phyloP scores from a whole-genome alignment of 2,888 invertebrate genomes.

The Idaea straminata region DNA sequence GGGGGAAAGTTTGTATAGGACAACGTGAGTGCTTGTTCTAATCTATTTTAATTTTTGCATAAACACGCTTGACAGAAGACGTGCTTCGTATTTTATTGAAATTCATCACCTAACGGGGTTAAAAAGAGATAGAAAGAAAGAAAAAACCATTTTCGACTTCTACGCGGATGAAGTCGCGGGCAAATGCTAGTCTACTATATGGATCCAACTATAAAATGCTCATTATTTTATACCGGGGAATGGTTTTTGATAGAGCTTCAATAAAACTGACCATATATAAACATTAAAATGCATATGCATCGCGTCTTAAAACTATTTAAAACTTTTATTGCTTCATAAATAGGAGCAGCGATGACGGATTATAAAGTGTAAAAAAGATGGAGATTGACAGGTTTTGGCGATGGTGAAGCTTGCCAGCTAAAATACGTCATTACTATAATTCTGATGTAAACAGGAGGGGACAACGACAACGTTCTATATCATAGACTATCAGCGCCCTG shows the following conservation, averaged over 20 bases:
- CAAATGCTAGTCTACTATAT: background rate
- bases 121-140: too few relatives aligned
- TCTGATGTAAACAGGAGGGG: conserved; percentile 12
- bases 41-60: too few relatives aligned
- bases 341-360: background rate
- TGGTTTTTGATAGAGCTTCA: background rate
- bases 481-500: background rate
- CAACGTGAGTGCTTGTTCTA: too few relatives aligned
- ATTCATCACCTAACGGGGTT: too few relatives aligned
- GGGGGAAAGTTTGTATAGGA: too few relatives aligned
- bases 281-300: background rate
- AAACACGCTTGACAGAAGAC: too few relatives aligned
- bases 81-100: too few relatives aligned
- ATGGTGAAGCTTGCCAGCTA: background rate
- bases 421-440: background rate
- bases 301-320: background rate
- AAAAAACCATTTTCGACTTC: too few relatives aligned
- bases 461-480: conserved; percentile 3
- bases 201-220: background rate
- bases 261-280: background rate
- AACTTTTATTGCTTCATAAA: background rate
- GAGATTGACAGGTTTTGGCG: background rate
- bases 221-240: background rate
- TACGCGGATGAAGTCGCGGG: too few relatives aligned
- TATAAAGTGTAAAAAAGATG: background rate